phyloP scores from a whole-genome alignment of 2,113 vertebrate species.

The Muntiacus muntjak region DNA sequence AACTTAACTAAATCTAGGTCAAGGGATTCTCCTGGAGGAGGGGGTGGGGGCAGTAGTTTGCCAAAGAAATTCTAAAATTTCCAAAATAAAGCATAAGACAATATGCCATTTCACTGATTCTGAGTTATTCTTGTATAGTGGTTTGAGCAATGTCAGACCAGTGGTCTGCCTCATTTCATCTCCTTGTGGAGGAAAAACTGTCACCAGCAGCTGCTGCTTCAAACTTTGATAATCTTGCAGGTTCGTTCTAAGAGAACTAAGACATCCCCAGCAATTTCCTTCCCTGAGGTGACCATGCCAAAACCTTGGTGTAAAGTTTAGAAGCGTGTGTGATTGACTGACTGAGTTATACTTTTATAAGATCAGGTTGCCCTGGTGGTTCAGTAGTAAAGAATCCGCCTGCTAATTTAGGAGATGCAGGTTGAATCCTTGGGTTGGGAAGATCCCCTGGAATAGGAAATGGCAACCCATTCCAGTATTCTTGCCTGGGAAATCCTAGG shows the following conservation, averaged over 20 bases:
- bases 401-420: background rate
- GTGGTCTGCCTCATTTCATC: slow-evolving; percentile 34
- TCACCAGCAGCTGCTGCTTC: slow-evolving; percentile 8
- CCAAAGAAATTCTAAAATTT: slow-evolving; percentile 30
- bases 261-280: background rate
- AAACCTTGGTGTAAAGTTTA: background rate
- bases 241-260: background rate
- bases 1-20: slow-evolving; percentile 36
- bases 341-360: background rate
- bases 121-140: background rate
- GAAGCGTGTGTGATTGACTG: background rate
- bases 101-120: background rate
- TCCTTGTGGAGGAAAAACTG: background rate
- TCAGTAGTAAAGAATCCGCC: background rate
- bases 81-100: slow-evolving; percentile 36
- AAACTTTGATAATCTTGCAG: background rate
- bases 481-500: background rate
- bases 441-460: background rate
- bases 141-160: slow-evolving; percentile 24
- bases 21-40: background rate
- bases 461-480: background rate
- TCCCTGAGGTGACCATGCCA: background rate
- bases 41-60: accelerated
- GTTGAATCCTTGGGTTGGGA: background rate
- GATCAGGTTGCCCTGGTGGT: background rate